Base-by-base conservation (phyloP, 2,113 vertebrate species). In the Numida meleagris region DNA sequence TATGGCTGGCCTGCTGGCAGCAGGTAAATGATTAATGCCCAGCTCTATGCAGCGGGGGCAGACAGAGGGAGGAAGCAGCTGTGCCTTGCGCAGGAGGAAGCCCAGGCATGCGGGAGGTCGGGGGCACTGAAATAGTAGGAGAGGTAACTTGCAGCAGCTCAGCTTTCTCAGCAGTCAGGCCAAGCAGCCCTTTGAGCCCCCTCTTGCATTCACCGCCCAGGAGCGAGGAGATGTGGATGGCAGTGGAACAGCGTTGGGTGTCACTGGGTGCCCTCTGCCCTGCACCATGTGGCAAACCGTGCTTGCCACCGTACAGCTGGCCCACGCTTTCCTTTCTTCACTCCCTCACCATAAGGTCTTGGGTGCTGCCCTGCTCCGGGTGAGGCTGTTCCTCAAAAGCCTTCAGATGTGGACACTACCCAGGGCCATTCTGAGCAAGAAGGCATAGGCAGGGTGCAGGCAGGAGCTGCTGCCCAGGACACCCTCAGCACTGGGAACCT, bases 21-120 rank as follows among this genome's bases (percentile, higher is more conserved):
- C 68, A 75, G 61, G 96, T 96, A 92, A 95, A 96, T 95, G 14
- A 96, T 96, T 96, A 96, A 96, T 80, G 1, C 19, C 34, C 24
- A 50, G n/a, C 34, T 71, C 20, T 29, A 51, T 40, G 17, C 13
- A 66, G 46, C 68, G 55, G 50, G 55, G 43, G 93, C 94, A 71
- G 55, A 88, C 63, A 83, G 68, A 38, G 21, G 21, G 48, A 93
- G 63, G 86, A 86, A 45, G 48, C 19, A 59, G 72, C 86, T 91
- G 72, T 83, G 68, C 65, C 82, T 55, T 77, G 45, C 38, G 50
- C 63, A 82, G 45, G 74, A 76, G 66, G 25, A 85, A 80, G 48
- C 17, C 1, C 7, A 71, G 20, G n/a, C n/a, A 73, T 15, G 24
- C 5, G 40, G 57, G 15, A 78, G 63, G 43, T n/a, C n/a, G 57